Conservation (phyloP, 2,888 invertebrate species). For the Acanthopleura granulata region DNA sequence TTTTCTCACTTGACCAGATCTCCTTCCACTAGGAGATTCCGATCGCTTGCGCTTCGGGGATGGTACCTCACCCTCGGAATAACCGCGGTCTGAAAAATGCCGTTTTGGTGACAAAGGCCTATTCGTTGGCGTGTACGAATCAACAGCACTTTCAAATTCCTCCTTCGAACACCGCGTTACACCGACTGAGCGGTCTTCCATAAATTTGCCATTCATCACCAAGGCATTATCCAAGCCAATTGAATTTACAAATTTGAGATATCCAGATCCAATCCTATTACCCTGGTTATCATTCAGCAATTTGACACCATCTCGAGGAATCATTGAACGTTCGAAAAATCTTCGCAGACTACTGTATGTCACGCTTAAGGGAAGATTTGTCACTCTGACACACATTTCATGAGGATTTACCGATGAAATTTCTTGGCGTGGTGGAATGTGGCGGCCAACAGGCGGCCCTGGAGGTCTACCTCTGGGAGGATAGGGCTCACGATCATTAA, state of each 20-base stretch:
- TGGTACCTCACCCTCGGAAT: neutral
- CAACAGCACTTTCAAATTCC: conserved; percentile 82
- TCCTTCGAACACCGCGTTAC: conserved; percentile 80
- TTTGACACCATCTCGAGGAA: conserved; percentile 87
- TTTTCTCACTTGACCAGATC: neutral
- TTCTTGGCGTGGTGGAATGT: neutral
- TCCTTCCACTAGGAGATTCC: neutral
- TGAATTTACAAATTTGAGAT: conserved; percentile 81
- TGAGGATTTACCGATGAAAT: neutral
- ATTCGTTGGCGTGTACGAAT: conserved; percentile 69
- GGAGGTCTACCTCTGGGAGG: neutral
- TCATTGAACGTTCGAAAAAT: conserved; percentile 83
- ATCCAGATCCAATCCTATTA: conserved; percentile 82
- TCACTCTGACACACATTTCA: conserved; percentile 75
- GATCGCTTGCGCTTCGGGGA: neutral
- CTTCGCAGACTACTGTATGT: conserved; percentile 85
- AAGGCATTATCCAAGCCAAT: conserved; percentile 82
- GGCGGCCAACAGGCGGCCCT: neutral
- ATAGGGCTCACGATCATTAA: too few species aligned
- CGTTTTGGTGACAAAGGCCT: neutral
- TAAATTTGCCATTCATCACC: conserved; percentile 74
- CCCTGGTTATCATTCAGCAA: conserved; percentile 86
- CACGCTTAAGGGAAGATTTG: conserved; percentile 80
- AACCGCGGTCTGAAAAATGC: neutral
- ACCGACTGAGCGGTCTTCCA: conserved; percentile 79